Base-by-base conservation (phyloP, 2,888 invertebrate genomes). In the Drosophila mimica region DNA sequence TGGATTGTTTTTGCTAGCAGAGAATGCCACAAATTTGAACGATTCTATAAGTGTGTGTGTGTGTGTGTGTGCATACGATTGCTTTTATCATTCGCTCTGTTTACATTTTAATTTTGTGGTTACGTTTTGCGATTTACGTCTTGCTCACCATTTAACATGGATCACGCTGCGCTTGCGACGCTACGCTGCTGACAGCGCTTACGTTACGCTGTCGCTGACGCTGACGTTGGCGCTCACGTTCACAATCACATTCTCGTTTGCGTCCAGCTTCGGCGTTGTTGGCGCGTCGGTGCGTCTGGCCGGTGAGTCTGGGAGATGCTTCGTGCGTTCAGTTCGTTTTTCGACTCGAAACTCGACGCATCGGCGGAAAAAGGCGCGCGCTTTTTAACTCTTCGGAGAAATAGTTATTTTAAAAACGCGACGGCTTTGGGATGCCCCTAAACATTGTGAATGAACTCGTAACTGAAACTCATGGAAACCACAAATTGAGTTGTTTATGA, bases 311-410 rank as follows among this genome's bases (percentile, higher is more conserved):
- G 63, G 62, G 54, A 68, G 54, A 68, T 34, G 66, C 40, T 64
- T 77, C 64, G 71, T 63, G 68, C 62, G 69, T 69, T 88, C 62
- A 88, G 87, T 88, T 88, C 89, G 89, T 78, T 89, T 82, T 82
- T 88, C 65, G 89, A 76, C 82, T 80, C 82, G 80, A 83, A 73
- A 69, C 79, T 69, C 76, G 66, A 79, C 79, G 69, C 79, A 79
- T 34, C 66, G 73, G 51, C 63, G 25, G 25, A 54, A 46, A 17
- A 56, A 59, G 52, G 57, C 61, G 75, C 74, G 79, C 58, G 58
- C 62, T 63, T 70, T 73, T 60, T 8, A 74, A 72, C 59, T 58
- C 49, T 52, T 69, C 25, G 28, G 20, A 33, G 56, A 70, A 62
- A 56, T 65, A 72, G 58, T 70, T 62, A 54, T 54, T 65, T 69